Evolutionary conservation across 1,140 invertebrate genomes (phyloP).

Genomic region (Platyscapa corneri): DNA sequence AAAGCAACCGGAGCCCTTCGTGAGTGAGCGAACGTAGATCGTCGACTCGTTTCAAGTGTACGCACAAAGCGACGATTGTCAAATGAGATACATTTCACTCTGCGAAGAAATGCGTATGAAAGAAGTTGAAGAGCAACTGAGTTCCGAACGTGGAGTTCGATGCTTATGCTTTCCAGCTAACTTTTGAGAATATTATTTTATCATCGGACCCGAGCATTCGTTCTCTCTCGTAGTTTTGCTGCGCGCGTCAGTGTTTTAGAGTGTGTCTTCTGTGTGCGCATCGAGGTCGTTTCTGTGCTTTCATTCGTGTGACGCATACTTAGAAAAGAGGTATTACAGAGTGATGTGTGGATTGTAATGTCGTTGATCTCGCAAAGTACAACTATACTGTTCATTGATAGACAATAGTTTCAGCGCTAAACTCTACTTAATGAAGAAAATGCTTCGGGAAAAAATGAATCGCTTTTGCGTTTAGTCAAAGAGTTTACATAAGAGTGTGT

Average conservation of each 20-base stretch:
- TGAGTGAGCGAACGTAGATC: slow-evolving; percentile 1
- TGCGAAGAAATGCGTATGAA: background rate
- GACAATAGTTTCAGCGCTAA: no score
- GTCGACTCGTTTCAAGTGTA: background rate
- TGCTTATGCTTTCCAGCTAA: background rate
- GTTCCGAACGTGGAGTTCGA: no score
- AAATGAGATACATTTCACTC: no score
- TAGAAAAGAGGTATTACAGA: background rate
- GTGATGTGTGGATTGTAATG: background rate
- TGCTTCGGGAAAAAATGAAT: background rate
- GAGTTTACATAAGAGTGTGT: no score
- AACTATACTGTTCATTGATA: background rate
- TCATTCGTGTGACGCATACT: background rate
- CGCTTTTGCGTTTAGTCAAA: background rate
- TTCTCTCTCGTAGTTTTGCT: background rate
- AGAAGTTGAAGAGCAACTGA: background rate
- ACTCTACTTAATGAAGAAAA: background rate
- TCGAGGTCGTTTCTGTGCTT: background rate
- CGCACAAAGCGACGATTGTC: no score
- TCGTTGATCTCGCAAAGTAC: background rate
- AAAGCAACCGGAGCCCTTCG: background rate
- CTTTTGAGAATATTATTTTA: background rate
- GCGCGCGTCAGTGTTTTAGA: background rate
- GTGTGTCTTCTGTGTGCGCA: background rate
- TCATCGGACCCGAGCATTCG: background rate